A percentile compares a stretch with the other conserved stretches of the same genome.
phyloP scores from a whole-genome alignment of 2,888 invertebrate genomes.

The Ennomos fuscantarius region DNA sequence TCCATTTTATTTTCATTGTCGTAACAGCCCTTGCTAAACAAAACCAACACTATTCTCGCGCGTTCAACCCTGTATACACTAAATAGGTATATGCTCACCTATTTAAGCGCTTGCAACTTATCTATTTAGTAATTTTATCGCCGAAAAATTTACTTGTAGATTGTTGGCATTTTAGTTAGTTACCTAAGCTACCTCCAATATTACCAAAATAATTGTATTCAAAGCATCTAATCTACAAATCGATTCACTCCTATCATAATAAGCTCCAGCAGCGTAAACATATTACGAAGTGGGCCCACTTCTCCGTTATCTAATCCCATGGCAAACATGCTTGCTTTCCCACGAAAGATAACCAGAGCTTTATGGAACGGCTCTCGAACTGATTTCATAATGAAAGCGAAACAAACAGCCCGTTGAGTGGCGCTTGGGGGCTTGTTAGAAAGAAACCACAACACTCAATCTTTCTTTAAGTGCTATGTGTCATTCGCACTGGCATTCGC shows the following conservation, averaged over 20 bases:
- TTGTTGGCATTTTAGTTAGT: no score
- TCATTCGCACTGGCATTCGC: constrained; percentile 13
- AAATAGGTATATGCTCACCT: no score
- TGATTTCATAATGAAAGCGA: constrained; percentile 46
- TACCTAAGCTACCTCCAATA: no score
- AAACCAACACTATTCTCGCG: no score
- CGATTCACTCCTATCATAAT: constrained; percentile 29
- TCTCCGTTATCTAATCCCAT: constrained; percentile 55
- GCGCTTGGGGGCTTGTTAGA: constrained; percentile 19
- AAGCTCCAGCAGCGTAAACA: constrained; percentile 30
- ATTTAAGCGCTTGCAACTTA: no score
- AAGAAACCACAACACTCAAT: constrained; percentile 18
- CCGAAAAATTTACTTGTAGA: no score
- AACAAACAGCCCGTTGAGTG: constrained; percentile 27
- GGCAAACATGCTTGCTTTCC: constrained; percentile 54
- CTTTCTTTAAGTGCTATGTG: constrained; percentile 4
- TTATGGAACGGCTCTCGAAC: constrained; percentile 43
- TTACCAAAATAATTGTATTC: constrained; percentile 6
- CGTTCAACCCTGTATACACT: no score
- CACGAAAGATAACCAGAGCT: constrained; percentile 60
- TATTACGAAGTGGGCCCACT: constrained; percentile 24
- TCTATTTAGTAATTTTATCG: no score
- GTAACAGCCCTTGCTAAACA: no score
- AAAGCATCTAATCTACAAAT: constrained; percentile 18
- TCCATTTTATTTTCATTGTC: no score